Conservation (phyloP, 2,888 invertebrate genomes). For the Coelinius sp. region DNA sequence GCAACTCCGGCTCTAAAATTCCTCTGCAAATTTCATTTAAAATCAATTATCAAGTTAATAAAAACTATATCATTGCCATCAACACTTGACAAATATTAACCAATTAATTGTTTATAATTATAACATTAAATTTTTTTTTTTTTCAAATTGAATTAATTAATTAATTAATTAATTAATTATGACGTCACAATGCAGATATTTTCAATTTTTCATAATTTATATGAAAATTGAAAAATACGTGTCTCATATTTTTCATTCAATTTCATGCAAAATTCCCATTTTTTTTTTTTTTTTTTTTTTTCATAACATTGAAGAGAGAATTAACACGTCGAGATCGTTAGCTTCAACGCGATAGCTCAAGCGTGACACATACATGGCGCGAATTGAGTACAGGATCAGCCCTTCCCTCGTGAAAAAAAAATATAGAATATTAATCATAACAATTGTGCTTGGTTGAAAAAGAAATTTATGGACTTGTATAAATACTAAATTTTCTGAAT, state of each 20-base stretch:
- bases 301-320: background rate
- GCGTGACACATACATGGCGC: constrained; percentile 2
- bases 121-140: no score
- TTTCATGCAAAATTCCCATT: background rate
- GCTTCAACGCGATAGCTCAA: constrained; percentile 8
- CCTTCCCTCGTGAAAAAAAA: background rate
- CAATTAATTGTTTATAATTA: no score
- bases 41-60: no score
- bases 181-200: background rate
- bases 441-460: background rate
- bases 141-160: background rate
- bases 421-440: constrained; percentile 4
- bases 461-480: background rate
- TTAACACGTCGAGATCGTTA: constrained; percentile 6
- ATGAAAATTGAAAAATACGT: background rate
- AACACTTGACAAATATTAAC: background rate
- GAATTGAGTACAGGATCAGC: background rate
- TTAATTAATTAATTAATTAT: background rate
- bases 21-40: no score
- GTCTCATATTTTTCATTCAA: background rate
- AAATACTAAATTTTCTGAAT: background rate
- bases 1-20: background rate
- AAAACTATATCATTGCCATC: background rate
- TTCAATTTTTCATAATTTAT: no score
- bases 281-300: background rate